Conservation (phyloP, 2,797 vertebrate genomes). For the Danio jaintianensis region DNA sequence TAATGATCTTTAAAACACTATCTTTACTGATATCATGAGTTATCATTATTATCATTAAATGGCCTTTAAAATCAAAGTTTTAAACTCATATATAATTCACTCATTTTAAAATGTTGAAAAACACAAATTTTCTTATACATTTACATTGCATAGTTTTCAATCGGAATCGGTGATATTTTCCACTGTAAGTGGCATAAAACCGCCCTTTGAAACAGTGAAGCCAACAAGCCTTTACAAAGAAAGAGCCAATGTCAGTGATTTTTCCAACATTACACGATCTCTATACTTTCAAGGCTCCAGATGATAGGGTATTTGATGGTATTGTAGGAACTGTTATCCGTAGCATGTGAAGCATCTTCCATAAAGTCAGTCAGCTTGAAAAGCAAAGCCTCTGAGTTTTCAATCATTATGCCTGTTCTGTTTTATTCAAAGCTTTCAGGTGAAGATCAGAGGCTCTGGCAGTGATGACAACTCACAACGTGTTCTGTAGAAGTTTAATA, state of each 20-base stretch:
- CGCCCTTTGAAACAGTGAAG: background rate
- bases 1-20: too few relatives aligned
- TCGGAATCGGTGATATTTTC: background rate
- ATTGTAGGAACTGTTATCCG: constrained; percentile 18
- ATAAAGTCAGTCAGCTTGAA: constrained; percentile 29
- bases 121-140: background rate
- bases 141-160: background rate
- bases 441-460: constrained; percentile 35
- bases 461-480: constrained; percentile 28
- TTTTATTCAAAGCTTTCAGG: constrained; percentile 34
- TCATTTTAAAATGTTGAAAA: background rate
- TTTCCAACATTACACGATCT: constrained; percentile 19
- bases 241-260: constrained; percentile 20
- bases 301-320: constrained; percentile 26
- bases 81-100: too few relatives aligned
- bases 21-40: too few relatives aligned
- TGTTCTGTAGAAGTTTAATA: constrained; percentile 30
- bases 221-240: constrained; percentile 2
- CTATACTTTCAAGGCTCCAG: constrained; percentile 24
- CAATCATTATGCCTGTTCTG: constrained; percentile 16
- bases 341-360: constrained; percentile 21
- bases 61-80: too few relatives aligned
- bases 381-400: constrained; percentile 26
- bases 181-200: constrained; percentile 9
- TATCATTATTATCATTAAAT: too few relatives aligned